Conservation (phyloP, 1,140 invertebrate genomes). For the Ceratina japonica region DNA sequence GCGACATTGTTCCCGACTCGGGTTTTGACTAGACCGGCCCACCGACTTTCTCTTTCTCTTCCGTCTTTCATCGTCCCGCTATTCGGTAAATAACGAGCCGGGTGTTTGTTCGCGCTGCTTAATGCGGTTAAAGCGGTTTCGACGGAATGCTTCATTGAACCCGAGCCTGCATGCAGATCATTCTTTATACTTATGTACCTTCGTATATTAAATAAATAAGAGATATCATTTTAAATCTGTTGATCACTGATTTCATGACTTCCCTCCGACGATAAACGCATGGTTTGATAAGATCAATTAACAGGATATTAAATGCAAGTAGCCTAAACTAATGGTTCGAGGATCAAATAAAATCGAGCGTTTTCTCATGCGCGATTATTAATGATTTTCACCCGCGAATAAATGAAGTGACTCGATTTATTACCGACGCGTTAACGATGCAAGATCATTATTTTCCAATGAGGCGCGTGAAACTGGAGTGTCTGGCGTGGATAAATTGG, state of each 20-base stretch:
- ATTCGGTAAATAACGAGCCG: slow-evolving; percentile 22
- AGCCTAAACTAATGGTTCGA: no score
- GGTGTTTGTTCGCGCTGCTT: slow-evolving; percentile 19
- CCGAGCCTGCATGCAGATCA: background rate
- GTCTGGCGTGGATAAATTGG: slow-evolving; percentile 14
- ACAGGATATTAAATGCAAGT: no score
- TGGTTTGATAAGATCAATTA: no score
- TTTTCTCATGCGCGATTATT: background rate
- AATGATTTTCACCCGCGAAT: slow-evolving; percentile 13
- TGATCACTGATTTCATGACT: no score
- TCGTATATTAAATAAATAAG: no score
- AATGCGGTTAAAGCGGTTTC: slow-evolving; percentile 12
- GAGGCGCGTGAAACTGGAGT: background rate
- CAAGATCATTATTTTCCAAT: slow-evolving; percentile 22
- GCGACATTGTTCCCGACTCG: slow-evolving; percentile 11
- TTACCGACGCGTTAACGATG: slow-evolving; percentile 7
- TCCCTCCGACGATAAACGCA: no score
- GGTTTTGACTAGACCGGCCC: background rate
- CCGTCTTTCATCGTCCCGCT: no score
- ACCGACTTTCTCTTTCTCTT: background rate
- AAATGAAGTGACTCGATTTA: slow-evolving; percentile 16
- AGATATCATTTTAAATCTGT: no score
- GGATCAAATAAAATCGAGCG: no score
- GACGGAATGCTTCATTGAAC: background rate
- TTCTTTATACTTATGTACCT: no score